phyloP scores from a whole-genome alignment of 1,140 invertebrate genomes.

The honey bee (Apis mellifera) region Amel_HAv3.1 CM009943.2:5607501-5608000 shows the following conservation, averaged over 20 bases:
- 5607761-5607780: constrained; percentile 52
- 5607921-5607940: background rate
- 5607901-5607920: background rate
- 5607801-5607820: constrained; percentile 10
- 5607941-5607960: background rate
- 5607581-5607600: constrained; percentile 73
- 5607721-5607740: constrained; percentile 56
- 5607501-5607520: constrained; percentile 33
- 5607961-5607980: background rate
- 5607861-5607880: background rate
- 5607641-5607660: constrained; percentile 54
- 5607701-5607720: constrained; percentile 69
- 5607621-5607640: background rate
- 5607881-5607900: constrained; percentile 38
- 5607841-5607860: constrained; percentile 35
- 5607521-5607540: constrained; percentile 41
- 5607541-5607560: constrained; percentile 77
- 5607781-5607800: constrained; percentile 51
- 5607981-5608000: background rate
- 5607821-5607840: background rate
- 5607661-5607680: constrained; percentile 80
- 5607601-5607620: constrained; percentile 53
- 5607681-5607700: constrained; percentile 69
- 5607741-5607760: constrained; percentile 52
- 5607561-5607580: constrained; percentile 79